Conservation (phyloP, 2,113 vertebrate genomes). For the Microcebus tavaratra region DNA sequence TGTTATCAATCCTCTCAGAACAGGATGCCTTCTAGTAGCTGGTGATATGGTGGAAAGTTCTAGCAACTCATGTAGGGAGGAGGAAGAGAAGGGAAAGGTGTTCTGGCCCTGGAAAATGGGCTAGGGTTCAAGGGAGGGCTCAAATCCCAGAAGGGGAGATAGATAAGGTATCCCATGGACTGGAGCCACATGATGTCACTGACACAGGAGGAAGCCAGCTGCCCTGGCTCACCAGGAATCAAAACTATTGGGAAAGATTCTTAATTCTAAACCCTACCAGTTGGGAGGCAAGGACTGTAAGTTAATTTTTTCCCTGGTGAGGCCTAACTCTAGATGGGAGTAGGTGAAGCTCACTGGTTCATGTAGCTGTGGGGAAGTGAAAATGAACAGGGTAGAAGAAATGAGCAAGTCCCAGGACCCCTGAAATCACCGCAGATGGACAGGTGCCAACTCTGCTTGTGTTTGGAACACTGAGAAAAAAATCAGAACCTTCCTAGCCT, state of each 20-base stretch:
- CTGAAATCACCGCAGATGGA: background rate
- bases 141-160: background rate
- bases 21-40: background rate
- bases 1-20: background rate
- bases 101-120: background rate
- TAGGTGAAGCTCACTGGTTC: background rate
- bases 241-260: background rate
- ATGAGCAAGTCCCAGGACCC: background rate
- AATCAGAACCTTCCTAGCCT: background rate
- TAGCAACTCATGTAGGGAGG: background rate
- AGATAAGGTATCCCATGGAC: background rate
- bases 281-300: background rate
- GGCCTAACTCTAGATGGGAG: background rate
- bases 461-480: background rate
- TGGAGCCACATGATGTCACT: background rate
- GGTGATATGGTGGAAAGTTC: background rate
- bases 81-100: background rate
- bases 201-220: background rate
- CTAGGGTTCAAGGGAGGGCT: background rate
- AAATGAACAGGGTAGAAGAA: background rate
- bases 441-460: background rate
- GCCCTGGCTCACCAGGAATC: background rate
- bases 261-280: background rate
- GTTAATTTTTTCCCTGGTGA: background rate
- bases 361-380: background rate